Percentiles rank a stretch among this genome's conserved stretches.
phyloP scores from a whole-genome alignment of 2,113 vertebrate species.

The Cricetomys ansorgei region DNA sequence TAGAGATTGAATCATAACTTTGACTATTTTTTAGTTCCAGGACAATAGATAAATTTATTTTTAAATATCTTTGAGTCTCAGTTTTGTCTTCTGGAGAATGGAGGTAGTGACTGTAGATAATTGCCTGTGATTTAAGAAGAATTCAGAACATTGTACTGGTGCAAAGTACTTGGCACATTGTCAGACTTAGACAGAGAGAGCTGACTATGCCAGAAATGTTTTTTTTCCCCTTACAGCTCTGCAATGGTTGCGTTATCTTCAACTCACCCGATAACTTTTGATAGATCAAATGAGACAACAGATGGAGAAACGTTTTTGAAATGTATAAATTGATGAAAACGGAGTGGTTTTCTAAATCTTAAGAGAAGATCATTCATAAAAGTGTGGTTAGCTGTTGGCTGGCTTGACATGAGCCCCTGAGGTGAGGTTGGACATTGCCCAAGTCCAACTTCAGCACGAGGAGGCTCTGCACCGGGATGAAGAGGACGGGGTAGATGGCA shows the following conservation, averaged over 20 bases:
- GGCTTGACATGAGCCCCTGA: background rate
- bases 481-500: background rate
- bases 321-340: conserved; percentile 43
- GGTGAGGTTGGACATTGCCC: background rate
- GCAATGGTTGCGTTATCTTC: background rate
- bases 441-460: background rate
- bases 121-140: conserved; percentile 9
- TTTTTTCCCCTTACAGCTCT: background rate
- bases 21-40: background rate
- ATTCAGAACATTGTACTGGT: background rate
- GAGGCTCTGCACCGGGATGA: background rate
- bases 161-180: background rate
- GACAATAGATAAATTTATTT: background rate
- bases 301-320: conserved; percentile 54
- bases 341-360: conserved; percentile 35
- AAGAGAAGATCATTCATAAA: conserved; percentile 11
- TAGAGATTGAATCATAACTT: background rate
- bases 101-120: background rate
- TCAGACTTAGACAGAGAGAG: background rate
- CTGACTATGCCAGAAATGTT: background rate
- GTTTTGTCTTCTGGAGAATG: conserved; percentile 15
- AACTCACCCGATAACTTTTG: conserved; percentile 27
- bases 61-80: background rate
- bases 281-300: conserved; percentile 45
- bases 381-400: background rate